Percentiles rank a stretch among this genome's conserved stretches.
phyloP scores from a whole-genome alignment of 2,888 invertebrate genomes.

The Erebia epiphron region DNA sequence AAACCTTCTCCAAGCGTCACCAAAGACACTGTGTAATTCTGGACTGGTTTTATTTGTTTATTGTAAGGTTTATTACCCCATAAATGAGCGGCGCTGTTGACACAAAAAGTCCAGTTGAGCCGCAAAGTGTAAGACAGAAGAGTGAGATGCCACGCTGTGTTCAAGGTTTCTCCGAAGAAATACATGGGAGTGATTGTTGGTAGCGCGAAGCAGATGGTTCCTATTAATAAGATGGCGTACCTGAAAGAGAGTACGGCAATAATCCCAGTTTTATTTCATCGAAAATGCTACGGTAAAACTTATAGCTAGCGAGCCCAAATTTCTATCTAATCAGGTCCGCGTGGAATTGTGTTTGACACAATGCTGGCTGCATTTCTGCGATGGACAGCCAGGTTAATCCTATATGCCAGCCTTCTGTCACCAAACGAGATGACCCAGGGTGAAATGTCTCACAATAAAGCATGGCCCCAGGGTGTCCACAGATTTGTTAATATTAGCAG shows the following conservation, averaged over 20 bases:
- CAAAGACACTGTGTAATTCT: slow-evolving; percentile 47
- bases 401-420: too few relatives aligned
- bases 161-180: slow-evolving; percentile 80
- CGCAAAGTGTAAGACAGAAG: slow-evolving; percentile 67
- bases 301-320: too few relatives aligned
- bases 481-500: too few relatives aligned
- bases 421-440: too few relatives aligned
- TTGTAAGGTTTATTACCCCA: slow-evolving; percentile 8
- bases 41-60: slow-evolving; percentile 38
- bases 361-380: too few relatives aligned
- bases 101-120: neutral
- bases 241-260: slow-evolving; percentile 48
- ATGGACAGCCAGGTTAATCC: too few relatives aligned
- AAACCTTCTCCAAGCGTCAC: slow-evolving; percentile 54
- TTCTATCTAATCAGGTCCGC: too few relatives aligned
- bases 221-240: slow-evolving; percentile 84
- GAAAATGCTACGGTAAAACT: too few relatives aligned
- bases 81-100: neutral
- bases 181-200: slow-evolving; percentile 71
- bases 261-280: neutral
- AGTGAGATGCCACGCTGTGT: slow-evolving; percentile 61
- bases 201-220: slow-evolving; percentile 76
- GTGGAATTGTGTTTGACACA: too few relatives aligned
- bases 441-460: too few relatives aligned
- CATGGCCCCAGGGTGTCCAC: too few relatives aligned